Evolutionary conservation across 2,888 invertebrate species (phyloP).

Genomic region (Panzeria rudis): DNA sequence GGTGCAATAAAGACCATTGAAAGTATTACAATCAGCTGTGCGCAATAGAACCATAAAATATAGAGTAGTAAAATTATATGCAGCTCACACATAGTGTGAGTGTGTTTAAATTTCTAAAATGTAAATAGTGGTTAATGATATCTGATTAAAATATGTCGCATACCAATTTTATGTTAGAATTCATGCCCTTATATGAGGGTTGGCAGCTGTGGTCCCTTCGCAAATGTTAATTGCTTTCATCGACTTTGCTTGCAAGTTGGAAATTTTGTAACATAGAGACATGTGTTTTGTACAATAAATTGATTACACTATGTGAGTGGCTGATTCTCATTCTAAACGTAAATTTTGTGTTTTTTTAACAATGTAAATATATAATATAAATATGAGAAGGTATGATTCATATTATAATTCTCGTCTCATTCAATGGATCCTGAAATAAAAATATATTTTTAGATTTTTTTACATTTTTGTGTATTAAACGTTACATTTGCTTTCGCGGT

Average conservation of each 20-base stretch:
- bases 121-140: constrained; percentile 10
- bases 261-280: neutral
- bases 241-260: neutral
- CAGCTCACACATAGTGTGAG: neutral
- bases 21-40: constrained; percentile 17
- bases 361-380: no score
- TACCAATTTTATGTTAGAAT: neutral
- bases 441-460: no score
- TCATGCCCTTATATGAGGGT: neutral
- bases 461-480: no score
- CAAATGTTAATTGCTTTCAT: neutral
- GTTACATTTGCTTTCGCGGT: no score
- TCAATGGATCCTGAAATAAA: no score
- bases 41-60: constrained; percentile 41
- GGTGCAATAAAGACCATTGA: neutral
- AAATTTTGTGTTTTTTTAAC: no score
- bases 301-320: no score
- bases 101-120: neutral
- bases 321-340: no score
- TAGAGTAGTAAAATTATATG: constrained; percentile 38
- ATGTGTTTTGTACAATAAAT: neutral
- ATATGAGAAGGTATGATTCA: no score
- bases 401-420: no score
- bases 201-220: neutral
- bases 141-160: constrained; percentile 13